Evolutionary conservation across 2,113 vertebrate genomes (phyloP), one percentile per base, ranked within the genome.

Genomic region (Zapornia atra): DNA sequence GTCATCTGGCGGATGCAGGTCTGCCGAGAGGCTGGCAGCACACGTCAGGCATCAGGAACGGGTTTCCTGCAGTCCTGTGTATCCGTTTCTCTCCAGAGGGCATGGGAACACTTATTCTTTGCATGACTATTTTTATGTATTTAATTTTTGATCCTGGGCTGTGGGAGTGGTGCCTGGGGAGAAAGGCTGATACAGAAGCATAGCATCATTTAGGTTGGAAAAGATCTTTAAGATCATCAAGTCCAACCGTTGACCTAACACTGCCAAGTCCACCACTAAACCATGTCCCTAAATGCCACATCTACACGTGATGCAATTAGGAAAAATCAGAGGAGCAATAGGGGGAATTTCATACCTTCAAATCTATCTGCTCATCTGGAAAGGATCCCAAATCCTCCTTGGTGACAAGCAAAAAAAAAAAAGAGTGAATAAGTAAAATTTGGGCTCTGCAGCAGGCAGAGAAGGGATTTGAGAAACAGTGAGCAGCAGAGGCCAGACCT

Each of bases 311-410:
- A 83, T 0, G 2, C 17, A 64, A 65, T 53, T 40, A 75, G 71
- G 46, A 65, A 93, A 82, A 91, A 78, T 66, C 80, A 86, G 75
- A 70, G 63, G 59, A 93, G 17, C 68, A 94, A 79, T 72, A 90
- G 65, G 59, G 65, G 82, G 82, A 90, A 69, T 92, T 94, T 96
- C 85, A 88, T 22, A 96, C 76, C 72, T 92, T 75, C 61, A 93
- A 57, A 88, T 70, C 56, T 93, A 29, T 50, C 59, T 82, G 64
- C 73, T 95, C 51, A 50, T 80, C 75, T 95, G 83, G 60, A 91
- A 88, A 80, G 59, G 61, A 73, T 87, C 66, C 85, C 51, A 76
- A 92, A 48, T 56, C 34, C 34, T 77, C 57, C 18, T 15, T 87
- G 56, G 48, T 83, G 75, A 56, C 60, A 87, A 68, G 46, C 33